These are phyloP conservation scores for Sebastolobus altivelis DNA, from an alignment of 2,797 vertebrate genomes.

Conservation along the genomic window DNA sequence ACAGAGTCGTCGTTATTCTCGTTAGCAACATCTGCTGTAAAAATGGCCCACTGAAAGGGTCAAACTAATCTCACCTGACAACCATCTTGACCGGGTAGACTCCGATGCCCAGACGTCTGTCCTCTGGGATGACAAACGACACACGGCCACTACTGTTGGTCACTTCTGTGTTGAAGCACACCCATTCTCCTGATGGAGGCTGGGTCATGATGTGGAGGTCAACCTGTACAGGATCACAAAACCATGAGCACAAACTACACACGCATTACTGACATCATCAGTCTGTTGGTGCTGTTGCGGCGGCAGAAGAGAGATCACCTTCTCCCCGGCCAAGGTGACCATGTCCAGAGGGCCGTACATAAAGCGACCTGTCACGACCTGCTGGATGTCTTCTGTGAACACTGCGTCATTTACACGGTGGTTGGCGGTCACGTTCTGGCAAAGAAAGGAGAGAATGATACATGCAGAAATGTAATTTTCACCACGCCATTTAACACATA, in stretches of 20 bases:
- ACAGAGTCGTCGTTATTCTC: background rate
- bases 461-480: background rate
- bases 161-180: slow-evolving; percentile 94
- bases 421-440: slow-evolving; percentile 96
- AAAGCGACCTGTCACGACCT: slow-evolving; percentile 93
- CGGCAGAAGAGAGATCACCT: slow-evolving; percentile 81
- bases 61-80: slow-evolving; percentile 87
- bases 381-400: slow-evolving; percentile 92
- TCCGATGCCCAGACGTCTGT: slow-evolving; percentile 92
- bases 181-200: slow-evolving; percentile 96
- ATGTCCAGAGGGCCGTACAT: slow-evolving; percentile 99
- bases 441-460: slow-evolving; percentile 10
- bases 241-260: background rate
- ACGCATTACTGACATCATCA: background rate
- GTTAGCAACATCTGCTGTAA: background rate
- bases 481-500: background rate
- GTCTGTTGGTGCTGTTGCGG: background rate
- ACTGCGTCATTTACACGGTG: slow-evolving; percentile 95
- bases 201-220: slow-evolving; percentile 99
- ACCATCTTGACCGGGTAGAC: slow-evolving; percentile 99
- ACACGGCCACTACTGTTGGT: slow-evolving; percentile 96
- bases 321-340: slow-evolving; percentile 98
- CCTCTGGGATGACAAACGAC: slow-evolving; percentile 91
- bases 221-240: slow-evolving; percentile 82
- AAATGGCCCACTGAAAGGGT: background rate